phyloP scores from a whole-genome alignment of 2,113 vertebrate genomes.

The Chaenogobius annularis region DNA sequence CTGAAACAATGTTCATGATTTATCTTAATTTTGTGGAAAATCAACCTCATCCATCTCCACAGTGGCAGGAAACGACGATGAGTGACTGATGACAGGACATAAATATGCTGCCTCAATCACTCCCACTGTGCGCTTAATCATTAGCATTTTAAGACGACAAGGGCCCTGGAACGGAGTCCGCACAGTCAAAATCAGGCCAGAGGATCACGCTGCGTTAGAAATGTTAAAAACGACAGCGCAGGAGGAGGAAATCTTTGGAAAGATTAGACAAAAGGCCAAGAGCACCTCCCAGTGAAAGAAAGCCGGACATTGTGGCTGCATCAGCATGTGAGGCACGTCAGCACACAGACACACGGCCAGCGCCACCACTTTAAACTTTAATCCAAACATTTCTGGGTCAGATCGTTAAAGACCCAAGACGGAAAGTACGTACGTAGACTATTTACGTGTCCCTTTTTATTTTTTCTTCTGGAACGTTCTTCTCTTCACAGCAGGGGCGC shows the following conservation, averaged over 20 bases:
- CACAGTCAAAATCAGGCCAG: slow-evolving; percentile 6
- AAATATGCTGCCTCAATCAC: slow-evolving; percentile 43
- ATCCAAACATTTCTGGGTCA: neutral
- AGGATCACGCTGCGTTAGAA: neutral
- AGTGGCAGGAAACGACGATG: neutral
- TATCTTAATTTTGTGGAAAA: neutral
- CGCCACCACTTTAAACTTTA: slow-evolving; percentile 11
- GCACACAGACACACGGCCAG: slow-evolving; percentile 16
- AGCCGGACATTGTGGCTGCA: slow-evolving; percentile 51
- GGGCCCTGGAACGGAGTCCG: neutral
- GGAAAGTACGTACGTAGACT: neutral
- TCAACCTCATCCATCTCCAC: neutral
- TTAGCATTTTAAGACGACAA: neutral
- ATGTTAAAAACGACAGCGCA: neutral
- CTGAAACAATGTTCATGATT: neutral
- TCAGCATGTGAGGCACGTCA: slow-evolving; percentile 70
- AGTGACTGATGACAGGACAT: slow-evolving; percentile 44
- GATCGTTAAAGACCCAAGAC: too few species aligned
- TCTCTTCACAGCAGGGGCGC: slow-evolving; percentile 17
- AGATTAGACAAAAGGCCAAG: slow-evolving; percentile 53
- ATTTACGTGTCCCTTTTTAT: neutral
- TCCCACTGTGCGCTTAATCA: slow-evolving; percentile 19
- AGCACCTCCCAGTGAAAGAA: slow-evolving; percentile 46
- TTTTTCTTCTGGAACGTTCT: slow-evolving; percentile 67
- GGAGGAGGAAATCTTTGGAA: slow-evolving; percentile 19